These are phyloP conservation scores for Acanthosepion lycidas DNA, from an alignment of 2,888 invertebrate genomes.

Conservation along the genomic window DNA sequence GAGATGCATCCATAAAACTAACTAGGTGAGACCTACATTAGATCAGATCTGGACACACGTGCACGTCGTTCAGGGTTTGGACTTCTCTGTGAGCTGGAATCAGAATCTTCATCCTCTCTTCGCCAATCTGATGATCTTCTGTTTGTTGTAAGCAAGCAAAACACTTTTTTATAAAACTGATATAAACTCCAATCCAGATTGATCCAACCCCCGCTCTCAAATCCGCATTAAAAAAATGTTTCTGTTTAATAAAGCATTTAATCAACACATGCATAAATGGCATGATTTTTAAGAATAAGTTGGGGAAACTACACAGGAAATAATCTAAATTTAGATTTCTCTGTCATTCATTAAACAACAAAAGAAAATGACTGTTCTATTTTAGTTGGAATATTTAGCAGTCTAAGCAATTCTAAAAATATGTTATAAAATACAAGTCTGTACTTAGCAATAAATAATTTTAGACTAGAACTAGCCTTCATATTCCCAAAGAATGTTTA, in stretches of 20 bases:
- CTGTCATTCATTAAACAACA: not conserved
- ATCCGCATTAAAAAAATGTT: not conserved
- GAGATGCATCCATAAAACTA: conserved; percentile 21
- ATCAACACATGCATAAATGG: not conserved
- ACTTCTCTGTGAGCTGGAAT: conserved; percentile 33
- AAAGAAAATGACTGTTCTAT: not conserved
- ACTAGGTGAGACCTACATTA: conserved; percentile 33
- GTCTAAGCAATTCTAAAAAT: not conserved
- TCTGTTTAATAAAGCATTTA: not conserved
- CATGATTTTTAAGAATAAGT: not conserved
- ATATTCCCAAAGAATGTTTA: not conserved
- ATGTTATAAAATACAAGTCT: not conserved
- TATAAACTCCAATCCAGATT: not conserved
- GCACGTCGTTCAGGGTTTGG: not conserved
- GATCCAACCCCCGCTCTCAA: not conserved
- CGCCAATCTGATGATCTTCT: conserved; percentile 33
- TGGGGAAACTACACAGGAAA: not conserved
- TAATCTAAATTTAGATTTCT: not conserved
- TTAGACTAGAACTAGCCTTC: not conserved
- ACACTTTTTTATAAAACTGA: not conserved
- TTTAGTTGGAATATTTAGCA: not conserved
- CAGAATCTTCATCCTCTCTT: conserved; percentile 23
- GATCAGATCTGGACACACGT: conserved; percentile 9
- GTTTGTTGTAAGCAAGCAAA: conserved; percentile 33
- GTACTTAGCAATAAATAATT: not conserved